Base-by-base conservation (phyloP, 1,140 invertebrate genomes). In the Musca domestica region DNA sequence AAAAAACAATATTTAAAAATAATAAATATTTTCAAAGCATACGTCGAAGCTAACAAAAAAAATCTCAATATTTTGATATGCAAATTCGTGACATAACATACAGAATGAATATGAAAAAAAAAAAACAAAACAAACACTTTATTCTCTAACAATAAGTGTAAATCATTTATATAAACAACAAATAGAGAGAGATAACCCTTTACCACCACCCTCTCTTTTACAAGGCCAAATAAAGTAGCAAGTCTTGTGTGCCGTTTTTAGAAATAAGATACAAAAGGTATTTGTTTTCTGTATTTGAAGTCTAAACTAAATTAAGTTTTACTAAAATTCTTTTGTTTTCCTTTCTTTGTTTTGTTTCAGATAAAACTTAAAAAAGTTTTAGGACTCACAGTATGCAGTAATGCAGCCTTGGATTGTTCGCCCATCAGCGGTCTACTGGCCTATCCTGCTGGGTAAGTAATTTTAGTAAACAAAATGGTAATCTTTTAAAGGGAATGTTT, bases 381-480 rank as follows among this genome's bases (percentile, higher is more conserved):
- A 71, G 96, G 96, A 67, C 86, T 98, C 73, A 98, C 95, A 25
- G 93, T 96, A 41, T 89, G 89, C 76, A 94, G 89, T 79, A 97
- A 96, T 87, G 92, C 95, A 71, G 92, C 93, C 7, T 86, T 98
- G 73, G 92, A 93, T 83, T 93, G 91, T 83, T 93, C 96, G 81
- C 89, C 90, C 46, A 90, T 90, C 77, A 90, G 89, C 52, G 94
- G 95, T 73, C 85, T 91, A 64, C 89, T 98, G 71, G 95, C 95
- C 12, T 98, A 98, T 88, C 94, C 95, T 67, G 95, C 96, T 76
- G 96, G 95, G 95, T 98, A 84, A 92, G 91, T 69, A 47, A n/a
- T 27, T 30, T 51, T 22, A 5, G 7, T 41, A 41, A 5, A 41
- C 6, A 41, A 41, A 10, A 9, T 41, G n/a, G n/a, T n/a, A n/a